Base-by-base conservation (phyloP, 2,113 vertebrate genomes). In the Pao palembangensis region DNA sequence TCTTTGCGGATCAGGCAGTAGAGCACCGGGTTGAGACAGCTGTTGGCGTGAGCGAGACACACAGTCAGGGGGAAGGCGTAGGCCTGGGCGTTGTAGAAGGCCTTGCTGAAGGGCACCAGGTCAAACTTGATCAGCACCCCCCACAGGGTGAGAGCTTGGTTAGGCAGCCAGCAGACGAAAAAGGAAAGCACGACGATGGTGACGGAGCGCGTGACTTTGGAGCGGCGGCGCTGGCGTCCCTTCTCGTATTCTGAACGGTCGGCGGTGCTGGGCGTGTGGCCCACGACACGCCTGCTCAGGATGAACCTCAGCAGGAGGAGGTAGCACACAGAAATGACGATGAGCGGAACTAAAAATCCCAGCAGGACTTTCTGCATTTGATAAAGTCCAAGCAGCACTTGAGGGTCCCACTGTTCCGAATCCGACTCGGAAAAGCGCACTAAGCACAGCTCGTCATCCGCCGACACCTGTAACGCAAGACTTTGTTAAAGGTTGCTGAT, bases 121-220 rank as follows among this genome's bases (percentile, higher is more conserved):
- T 92, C 90, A 21, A 91, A 91, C 67, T 93, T 93, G 62, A 92
- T 91, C 3, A 92, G 69, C 53, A 91, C 88, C 1, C 92, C 90
- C 92, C 92, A 93, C 43, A 92, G 61, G 6, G 91, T 92, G 57
- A 92, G 82, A 0, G 92, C 91, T 67, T 92, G 92, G 71, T 93
- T 93, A 41, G 92, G 92, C 59, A 93, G 88, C 91, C 92, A 93
- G 78, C 92, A 93, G 57, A 93, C 14, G 74, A 93, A 93, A 62
- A 93, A 93, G 49, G 90, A 89, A 18, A 93, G 73, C 7, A 93
- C 91, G 8, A 93, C 88, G 3, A 93, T 82, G 58, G 88, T 90
- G 58, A 93, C 84, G 0, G 90, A 93, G 61, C 81, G 86, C 48
- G 92, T 92, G 63, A 93, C 86, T 73, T 87, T 90, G 72, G 90